Evolutionary conservation across 2,888 invertebrate genomes (phyloP), one percentile per base, ranked within the genome.

Genomic region (Mongoloraphidia duomilia): DNA sequence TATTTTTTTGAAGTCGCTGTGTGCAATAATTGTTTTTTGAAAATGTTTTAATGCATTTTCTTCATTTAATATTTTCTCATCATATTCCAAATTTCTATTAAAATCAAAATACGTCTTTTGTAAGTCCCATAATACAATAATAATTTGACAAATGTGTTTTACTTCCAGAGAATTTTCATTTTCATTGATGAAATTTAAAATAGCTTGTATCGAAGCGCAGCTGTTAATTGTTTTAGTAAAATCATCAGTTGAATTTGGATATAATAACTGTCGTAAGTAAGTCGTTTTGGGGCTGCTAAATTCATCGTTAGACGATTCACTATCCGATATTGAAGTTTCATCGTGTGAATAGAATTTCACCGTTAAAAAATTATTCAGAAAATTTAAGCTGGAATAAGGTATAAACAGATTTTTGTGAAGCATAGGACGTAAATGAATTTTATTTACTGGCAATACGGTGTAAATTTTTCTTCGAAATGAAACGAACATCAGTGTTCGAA

Each of bases 111-210:
- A 68, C 46, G 63, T 60, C 50, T 58, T 62, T 53, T 65, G 65
- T 42, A 70, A 54, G 55, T 69, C 67, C 58, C 63, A 63, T 38
- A 70, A 56, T 39, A 66, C 62, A 44, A 69, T 51, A 12, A 69
- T 57, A 12, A 61, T 58, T 57, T 68, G 63, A 33, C 60, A 57
- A 9, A 60, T 43, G 49, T 63, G 62, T 14, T 52, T 44, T 17
- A 47, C 47, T 17, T 57, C 49, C 46, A 63, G 49, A 13, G 47
- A 34, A 35, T 50, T 41, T 44, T 53, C 50, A 52, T 64, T 54
- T 41, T 59, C 56, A 10, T 56, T 59, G n/a, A 67, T 53, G 49
- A 66, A 55, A 47, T 59, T 58, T 50, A 68, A 62, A n/a, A 67
- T 60, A 45, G 64, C 63, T 56, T 67, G 63, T 8, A 67, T 57